Conservation (phyloP, 2,888 invertebrate genomes). For the Hyalella azteca region DNA sequence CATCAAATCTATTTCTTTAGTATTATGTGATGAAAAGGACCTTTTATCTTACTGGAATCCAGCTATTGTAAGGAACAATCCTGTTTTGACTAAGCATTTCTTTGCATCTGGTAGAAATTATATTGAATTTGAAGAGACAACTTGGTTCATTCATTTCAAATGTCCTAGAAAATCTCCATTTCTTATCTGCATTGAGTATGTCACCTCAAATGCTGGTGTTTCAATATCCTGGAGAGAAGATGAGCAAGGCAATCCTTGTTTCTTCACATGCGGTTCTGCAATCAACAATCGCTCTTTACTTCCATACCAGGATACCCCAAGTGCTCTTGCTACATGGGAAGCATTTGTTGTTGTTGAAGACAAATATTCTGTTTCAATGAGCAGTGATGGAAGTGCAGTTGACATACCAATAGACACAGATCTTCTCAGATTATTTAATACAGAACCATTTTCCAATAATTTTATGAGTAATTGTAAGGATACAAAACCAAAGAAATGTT, state of each 20-base stretch:
- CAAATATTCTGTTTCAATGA: slow-evolving; percentile 49
- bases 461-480: too few relatives aligned
- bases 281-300: slow-evolving; percentile 65
- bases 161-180: slow-evolving; percentile 48
- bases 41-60: slow-evolving; percentile 39
- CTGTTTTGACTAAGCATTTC: slow-evolving; percentile 11
- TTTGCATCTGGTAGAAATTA: slow-evolving; percentile 12
- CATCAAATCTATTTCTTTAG: slow-evolving; percentile 49
- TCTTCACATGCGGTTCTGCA: slow-evolving; percentile 64
- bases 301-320: slow-evolving; percentile 65
- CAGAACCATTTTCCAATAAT: too few relatives aligned
- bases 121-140: slow-evolving; percentile 39
- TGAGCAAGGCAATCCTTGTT: slow-evolving; percentile 59
- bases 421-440: background rate
- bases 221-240: slow-evolving; percentile 59
- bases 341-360: slow-evolving; percentile 47
- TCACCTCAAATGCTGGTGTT: slow-evolving; percentile 57
- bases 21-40: slow-evolving; percentile 27
- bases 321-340: slow-evolving; percentile 64
- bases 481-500: too few relatives aligned
- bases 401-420: background rate
- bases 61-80: background rate
- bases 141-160: slow-evolving; percentile 60
- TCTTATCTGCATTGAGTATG: slow-evolving; percentile 59
- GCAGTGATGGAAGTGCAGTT: slow-evolving; percentile 46